phyloP scores from a whole-genome alignment of 2,113 vertebrate genomes.

The Sebastes fasciatus region DNA sequence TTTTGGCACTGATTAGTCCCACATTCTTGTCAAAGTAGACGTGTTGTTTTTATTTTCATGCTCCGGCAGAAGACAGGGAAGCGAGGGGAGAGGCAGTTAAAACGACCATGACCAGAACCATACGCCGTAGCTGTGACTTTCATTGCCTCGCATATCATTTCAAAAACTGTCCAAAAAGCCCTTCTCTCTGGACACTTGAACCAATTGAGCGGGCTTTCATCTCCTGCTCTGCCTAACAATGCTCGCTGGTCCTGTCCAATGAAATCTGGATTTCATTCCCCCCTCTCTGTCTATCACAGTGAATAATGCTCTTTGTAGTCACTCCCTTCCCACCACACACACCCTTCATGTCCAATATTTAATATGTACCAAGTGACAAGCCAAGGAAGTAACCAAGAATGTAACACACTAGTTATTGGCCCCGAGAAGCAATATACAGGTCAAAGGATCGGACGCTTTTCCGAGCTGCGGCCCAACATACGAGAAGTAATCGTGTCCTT shows the following conservation, averaged over 20 bases:
- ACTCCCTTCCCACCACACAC: slow-evolving; percentile 52
- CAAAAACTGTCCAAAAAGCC: slow-evolving; percentile 51
- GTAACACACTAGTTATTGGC: slow-evolving; percentile 74
- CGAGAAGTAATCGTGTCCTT: slow-evolving; percentile 59
- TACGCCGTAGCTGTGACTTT: slow-evolving; percentile 73
- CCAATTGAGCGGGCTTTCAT: slow-evolving; percentile 59
- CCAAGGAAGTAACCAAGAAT: slow-evolving; percentile 77
- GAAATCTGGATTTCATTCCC: slow-evolving; percentile 75
- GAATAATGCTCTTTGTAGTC: slow-evolving; percentile 79
- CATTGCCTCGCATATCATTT: slow-evolving; percentile 67
- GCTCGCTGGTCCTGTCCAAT: slow-evolving; percentile 43
- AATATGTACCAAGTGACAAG: slow-evolving; percentile 80
- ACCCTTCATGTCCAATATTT: slow-evolving; percentile 64
- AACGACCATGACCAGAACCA: slow-evolving; percentile 75
- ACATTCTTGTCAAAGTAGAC: slow-evolving; percentile 69
- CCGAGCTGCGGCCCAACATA: slow-evolving; percentile 43
- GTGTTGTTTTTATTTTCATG: slow-evolving; percentile 74
- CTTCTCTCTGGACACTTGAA: slow-evolving; percentile 65
- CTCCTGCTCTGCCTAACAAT: slow-evolving; percentile 55
- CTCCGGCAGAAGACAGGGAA: slow-evolving; percentile 58
- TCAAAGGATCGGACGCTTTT: slow-evolving; percentile 65
- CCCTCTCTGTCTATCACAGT: slow-evolving; percentile 57
- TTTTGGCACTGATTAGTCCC: slow-evolving; percentile 64
- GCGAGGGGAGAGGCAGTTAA: slow-evolving; percentile 45
- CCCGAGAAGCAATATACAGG: slow-evolving; percentile 72